phyloP scores from a whole-genome alignment of 2,888 invertebrate genomes.

The Acrobasis consociella region DNA sequence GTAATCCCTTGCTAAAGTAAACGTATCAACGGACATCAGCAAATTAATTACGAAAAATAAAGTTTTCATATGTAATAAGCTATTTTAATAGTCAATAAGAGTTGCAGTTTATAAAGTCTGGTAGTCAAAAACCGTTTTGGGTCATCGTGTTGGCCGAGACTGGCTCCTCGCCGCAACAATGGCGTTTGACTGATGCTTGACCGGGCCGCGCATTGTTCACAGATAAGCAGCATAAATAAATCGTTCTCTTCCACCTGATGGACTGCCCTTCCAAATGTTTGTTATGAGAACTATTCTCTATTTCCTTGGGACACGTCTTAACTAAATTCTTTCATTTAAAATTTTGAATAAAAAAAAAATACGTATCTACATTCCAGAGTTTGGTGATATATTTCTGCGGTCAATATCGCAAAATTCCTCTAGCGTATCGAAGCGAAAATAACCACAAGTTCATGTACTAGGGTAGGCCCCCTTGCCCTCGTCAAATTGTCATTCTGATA shows the following conservation, averaged over 20 bases:
- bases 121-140: not conserved
- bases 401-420: constrained; percentile 53
- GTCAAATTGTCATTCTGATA: constrained; percentile 64
- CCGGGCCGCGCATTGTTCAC: constrained; percentile 62
- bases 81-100: no score
- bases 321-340: constrained; percentile 36
- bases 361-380: not conserved
- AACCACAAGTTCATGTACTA: constrained; percentile 53
- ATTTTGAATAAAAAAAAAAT: constrained; percentile 23
- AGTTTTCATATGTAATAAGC: no score
- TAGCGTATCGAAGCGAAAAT: constrained; percentile 55
- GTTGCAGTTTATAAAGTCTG: not conserved
- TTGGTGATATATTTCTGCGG: not conserved
- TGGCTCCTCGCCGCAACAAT: constrained; percentile 39
- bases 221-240: constrained; percentile 70
- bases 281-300: constrained; percentile 50
- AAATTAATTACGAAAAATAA: no score
- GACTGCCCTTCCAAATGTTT: constrained; percentile 52
- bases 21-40: not conserved
- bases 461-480: constrained; percentile 42
- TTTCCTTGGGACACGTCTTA: constrained; percentile 40
- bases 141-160: constrained; percentile 1
- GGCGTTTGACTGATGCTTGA: constrained; percentile 56
- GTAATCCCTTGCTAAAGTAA: not conserved
- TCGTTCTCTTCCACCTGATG: constrained; percentile 58